Base-by-base conservation (phyloP, 1,140 invertebrate genomes). In the Andricus grossulariae region DNA sequence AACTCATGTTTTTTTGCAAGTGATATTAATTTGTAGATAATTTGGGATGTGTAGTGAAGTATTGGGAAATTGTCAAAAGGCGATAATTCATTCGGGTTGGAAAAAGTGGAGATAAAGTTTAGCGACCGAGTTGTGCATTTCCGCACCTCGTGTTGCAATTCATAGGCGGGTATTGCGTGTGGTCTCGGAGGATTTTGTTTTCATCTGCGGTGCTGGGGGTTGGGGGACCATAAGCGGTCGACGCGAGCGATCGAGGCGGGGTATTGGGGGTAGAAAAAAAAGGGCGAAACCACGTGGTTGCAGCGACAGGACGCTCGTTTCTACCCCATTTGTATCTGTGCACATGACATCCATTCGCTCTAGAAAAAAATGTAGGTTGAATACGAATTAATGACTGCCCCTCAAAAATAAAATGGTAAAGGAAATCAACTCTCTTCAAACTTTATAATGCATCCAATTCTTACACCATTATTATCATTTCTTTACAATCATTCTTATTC, bases 41-140 rank as follows among this genome's bases (percentile, higher is more conserved):
- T 60, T 32, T 10, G 15, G 15, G 57, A 32, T 32, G 16, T 55
- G 19, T 66, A 15, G 57, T 60, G 60, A 39, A 66, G 32, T 39
- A 66, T 39, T 66, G 60, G 21, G 39, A 16, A 66, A 66, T 39
- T 66, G 25, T 32, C 39, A 6, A 19, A 66, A 25, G 21, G 19
- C 13, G 32, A 16, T 32, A 39, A 66, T 66, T 66, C 16, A 66
- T 39, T 39, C 50, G 55, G 73, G 7, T 21, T 60, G 15, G 73
- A 60, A 66, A 74, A 74, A 74, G 49, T 60, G 60, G 55, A 54
- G 50, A 74, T 74, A 74, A 60, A 55, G 54, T 74, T 50, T 74
- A 66, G 39, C 55, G 54, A 18, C 39, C 16, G 73, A 50, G 60
- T 66, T 66, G 32, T 66, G 60, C 60, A 66, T 66, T 66, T 66